A percentile compares a stretch with the other conserved stretches of the same genome.
These are phyloP conservation scores for Drosophila paranaensis DNA, from an alignment of 2,888 invertebrate species.

Conservation along the genomic window DNA sequence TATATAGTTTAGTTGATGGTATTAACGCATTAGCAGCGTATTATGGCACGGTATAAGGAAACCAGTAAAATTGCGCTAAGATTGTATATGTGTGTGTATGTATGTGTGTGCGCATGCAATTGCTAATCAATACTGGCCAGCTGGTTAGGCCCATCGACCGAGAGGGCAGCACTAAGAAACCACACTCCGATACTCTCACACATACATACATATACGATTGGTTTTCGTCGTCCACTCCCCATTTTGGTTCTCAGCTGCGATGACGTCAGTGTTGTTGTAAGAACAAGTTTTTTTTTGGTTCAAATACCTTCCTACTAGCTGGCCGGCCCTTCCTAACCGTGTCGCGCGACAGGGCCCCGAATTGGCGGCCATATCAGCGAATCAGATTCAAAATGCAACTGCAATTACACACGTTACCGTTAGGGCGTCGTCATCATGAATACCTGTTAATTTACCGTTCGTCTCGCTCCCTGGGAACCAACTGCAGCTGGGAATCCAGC, in stretches of 20 bases:
- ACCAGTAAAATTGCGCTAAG: slow-evolving; percentile 27
- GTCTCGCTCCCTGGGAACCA: slow-evolving; percentile 41
- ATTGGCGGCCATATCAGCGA: slow-evolving; percentile 31
- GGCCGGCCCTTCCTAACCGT: neutral
- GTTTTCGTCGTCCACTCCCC: slow-evolving; percentile 81
- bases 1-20: slow-evolving; percentile 53
- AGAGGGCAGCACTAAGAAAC: slow-evolving; percentile 31
- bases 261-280: slow-evolving; percentile 77
- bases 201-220: slow-evolving; percentile 57
- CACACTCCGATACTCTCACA: slow-evolving; percentile 3
- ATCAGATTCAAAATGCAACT: slow-evolving; percentile 55
- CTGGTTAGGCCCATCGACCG: slow-evolving; percentile 53
- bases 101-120: slow-evolving; percentile 26
- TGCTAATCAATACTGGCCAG: slow-evolving; percentile 73
- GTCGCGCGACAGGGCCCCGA: slow-evolving; percentile 19
- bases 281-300: slow-evolving; percentile 63
- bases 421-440: slow-evolving; percentile 55
- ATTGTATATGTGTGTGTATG: slow-evolving; percentile 17
- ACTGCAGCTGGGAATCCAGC: slow-evolving; percentile 32
- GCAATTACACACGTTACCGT: slow-evolving; percentile 78
- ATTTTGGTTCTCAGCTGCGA: slow-evolving; percentile 79
- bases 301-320: slow-evolving; percentile 17
- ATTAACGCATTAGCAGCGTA: slow-evolving; percentile 69
- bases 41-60: slow-evolving; percentile 52
- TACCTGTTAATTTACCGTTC: slow-evolving; percentile 63